Percentiles rank a stretch among this genome's conserved stretches.
These are phyloP conservation scores for Tetraodon nigroviridis DNA, from an alignment of 2,113 vertebrate genomes.

Conservation along the genomic window DNA sequence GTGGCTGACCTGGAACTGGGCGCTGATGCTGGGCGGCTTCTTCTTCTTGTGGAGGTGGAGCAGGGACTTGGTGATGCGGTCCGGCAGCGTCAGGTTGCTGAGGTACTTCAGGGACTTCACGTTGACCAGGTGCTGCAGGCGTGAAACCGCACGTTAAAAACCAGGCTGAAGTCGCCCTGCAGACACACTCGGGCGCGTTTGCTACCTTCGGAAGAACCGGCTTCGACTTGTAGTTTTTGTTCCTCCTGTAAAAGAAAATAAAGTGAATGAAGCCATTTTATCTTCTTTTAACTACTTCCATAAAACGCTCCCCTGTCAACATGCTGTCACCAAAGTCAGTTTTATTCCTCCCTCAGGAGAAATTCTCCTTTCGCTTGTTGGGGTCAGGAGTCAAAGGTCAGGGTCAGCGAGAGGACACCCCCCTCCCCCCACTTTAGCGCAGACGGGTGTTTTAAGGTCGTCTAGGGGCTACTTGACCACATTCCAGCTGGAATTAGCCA, in stretches of 20 bases:
- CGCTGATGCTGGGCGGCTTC: conserved; percentile 96
- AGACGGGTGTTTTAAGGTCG: conserved; percentile 15
- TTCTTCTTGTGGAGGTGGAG: conserved; percentile 99
- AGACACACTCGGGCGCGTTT: not conserved
- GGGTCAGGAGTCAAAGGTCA: conserved; percentile 35
- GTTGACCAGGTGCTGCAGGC: conserved; percentile 85
- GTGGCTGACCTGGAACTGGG: conserved; percentile 90
- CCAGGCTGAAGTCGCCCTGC: no score
- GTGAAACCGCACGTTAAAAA: not conserved
- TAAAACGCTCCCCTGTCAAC: conserved; percentile 22
- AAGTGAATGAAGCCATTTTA: not conserved
- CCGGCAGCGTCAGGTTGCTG: conserved; percentile 87
- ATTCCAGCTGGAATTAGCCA: no score
- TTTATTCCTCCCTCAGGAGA: conserved; percentile 26
- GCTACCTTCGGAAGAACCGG: conserved; percentile 90
- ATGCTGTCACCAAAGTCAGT: conserved; percentile 21
- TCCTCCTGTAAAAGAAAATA: conserved; percentile 77
- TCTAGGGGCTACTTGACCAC: not conserved
- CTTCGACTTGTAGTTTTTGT: conserved; percentile 90
- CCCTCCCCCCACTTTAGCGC: not conserved
- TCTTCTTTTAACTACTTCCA: conserved; percentile 2
- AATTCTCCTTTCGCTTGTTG: conserved; percentile 23
- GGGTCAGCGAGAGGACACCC: conserved; percentile 23
- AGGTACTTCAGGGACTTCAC: conserved; percentile 96
- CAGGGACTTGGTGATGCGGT: conserved; percentile 97